Conservation (phyloP, 92 coral and sea anemone species). For the Epizoanthus fatuus region DNA sequence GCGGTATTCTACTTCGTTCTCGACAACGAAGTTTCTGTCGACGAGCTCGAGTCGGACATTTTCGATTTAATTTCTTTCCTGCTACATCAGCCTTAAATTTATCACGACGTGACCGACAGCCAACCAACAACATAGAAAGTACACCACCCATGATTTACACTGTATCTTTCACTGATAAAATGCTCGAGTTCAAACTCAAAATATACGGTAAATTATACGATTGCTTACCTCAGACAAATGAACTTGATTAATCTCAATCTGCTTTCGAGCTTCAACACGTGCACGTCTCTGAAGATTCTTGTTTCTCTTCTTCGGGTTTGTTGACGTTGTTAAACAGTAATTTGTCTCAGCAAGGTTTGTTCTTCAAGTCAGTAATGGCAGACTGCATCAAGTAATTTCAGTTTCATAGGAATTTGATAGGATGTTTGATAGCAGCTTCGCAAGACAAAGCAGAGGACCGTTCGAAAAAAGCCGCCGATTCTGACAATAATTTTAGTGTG, state of each 20-base stretch:
- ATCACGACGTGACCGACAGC: too few species aligned
- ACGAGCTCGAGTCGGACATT: too few species aligned
- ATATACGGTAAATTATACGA: conserved; percentile 13
- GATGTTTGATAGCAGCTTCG: too few species aligned
- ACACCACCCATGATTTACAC: neutral
- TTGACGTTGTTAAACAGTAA: conserved; percentile 2
- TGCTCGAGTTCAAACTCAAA: conserved; percentile 13
- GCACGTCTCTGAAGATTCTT: conserved; percentile 11
- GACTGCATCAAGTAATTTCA: conserved; percentile 21
- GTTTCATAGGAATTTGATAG: conserved; percentile 16
- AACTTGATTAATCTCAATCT: neutral
- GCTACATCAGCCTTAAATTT: too few species aligned
- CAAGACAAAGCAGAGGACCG: too few species aligned
- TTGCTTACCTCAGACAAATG: conserved; percentile 8
- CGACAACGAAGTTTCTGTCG: too few species aligned
- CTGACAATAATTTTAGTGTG: too few species aligned
- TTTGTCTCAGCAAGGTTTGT: conserved; percentile 8
- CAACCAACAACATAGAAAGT: too few species aligned
- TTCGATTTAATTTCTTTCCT: neutral
- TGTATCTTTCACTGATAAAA: conserved; percentile 3
- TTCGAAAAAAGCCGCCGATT: too few species aligned
- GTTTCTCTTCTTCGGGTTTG: conserved; percentile 7
- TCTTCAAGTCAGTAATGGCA: conserved; percentile 23
- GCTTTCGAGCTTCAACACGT: neutral
- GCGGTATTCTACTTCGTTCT: too few species aligned